Base-by-base conservation (phyloP, 2,888 invertebrate species). In the Philaethria dido region DNA sequence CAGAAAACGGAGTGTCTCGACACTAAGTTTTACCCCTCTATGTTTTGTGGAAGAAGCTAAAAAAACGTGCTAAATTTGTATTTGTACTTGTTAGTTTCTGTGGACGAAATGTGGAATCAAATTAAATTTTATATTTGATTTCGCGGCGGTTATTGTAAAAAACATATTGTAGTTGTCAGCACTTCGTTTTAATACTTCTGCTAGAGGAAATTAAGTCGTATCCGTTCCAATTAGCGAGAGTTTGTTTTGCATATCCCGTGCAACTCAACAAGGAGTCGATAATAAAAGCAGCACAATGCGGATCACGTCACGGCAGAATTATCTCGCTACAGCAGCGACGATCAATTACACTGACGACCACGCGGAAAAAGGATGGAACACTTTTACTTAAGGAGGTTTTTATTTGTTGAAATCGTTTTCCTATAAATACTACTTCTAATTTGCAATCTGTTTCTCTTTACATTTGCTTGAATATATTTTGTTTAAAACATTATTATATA, bases 241-340 rank as follows among this genome's bases (percentile, higher is more conserved):
- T 86, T 87, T 86, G 83, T 84, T 88, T 86, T 85, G 83, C 84
- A 87, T 88, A 85, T 85, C 82, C 83, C 79, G 76, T 83, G 83
- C 84, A 83, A 80, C 81, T 80, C 77, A 77, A 62, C 63, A 64
- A 74, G 70, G 68, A 72, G 69, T 68, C 72, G 71, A 77, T 80
- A 85, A 86, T 87, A 86, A 86, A 87, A 86, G 81, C 79, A 80
- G 82, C 79, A 81, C 86, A 87, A 90, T 89, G 88, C 90, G 85
- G 88, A 88, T 89, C 90, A 89, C 89, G 90, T 89, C 88, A 89
- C 83, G 75, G 73, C 80, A 81, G 88, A 87, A 88, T 89, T 89
- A 90, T 89, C 89, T 89, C 85, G 84, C 85, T 78, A 82, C 84
- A 85, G 85, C 84, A 80, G 74, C 81, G 83, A 83, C 89, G 87